Base-by-base conservation (phyloP, 2,113 vertebrate genomes). In the Brienomyrus brachyistius region DNA sequence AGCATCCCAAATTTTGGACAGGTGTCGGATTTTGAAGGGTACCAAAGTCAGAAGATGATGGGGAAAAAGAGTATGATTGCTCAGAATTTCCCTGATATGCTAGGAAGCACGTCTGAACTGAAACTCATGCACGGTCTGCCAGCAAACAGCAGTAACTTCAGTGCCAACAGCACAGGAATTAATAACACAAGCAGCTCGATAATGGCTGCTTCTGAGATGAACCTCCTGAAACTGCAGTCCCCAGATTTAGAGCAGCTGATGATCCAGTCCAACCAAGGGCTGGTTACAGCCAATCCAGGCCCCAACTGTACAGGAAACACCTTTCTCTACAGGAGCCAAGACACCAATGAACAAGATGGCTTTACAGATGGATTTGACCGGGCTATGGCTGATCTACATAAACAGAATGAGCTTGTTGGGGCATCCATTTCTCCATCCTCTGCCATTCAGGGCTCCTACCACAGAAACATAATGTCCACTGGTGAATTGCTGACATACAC, bases 321-420 rank as follows among this genome's bases (percentile, higher is more conserved):
- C 92, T 98, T 97, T 93, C 94, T 97, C n/a, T 98, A 96, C 93
- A 94, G 97, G 9, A 98, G 97, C 90, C 93, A 96, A 62, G 96
- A 96, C 2, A 97, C 96, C 88, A 97, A 98, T 92, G 98, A 99
- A 93, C 97, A 99, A 95, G 98, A 98, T 93, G 47, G 88, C 13
- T 99, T 99, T 94, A 98, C 98, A 13, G 98, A 98, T 91, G 98
- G 98, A 11, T 99, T 99, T 94, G 98, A 98, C 0, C 98, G 98
- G 91, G 98, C 98, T 31, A 89, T 99, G 94, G 98, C 98, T 94
- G 98, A 99, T 83, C 93, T 99, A 0, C 98, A 99, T 94, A 98
- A 98, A 93, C 98, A 98, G 96, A 98, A 98, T 92, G 98, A 97
- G 95, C 94, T 98, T 83, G 94, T 62, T 91, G 94, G 94, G 3